phyloP scores from a whole-genome alignment of 2,888 invertebrate species.

The Hypsopygia costalis region DNA sequence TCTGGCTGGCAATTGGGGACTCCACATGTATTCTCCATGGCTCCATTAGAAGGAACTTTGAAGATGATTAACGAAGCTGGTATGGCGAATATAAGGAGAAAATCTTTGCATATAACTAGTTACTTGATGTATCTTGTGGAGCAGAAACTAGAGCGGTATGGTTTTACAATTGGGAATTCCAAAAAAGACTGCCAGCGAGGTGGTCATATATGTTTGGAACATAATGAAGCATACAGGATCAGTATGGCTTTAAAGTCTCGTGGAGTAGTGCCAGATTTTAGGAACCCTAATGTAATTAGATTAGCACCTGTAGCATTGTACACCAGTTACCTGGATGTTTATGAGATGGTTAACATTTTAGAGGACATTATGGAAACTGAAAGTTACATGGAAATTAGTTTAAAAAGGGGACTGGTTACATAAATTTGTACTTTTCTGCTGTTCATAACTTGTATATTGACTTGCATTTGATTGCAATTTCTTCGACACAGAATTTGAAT shows the following conservation, averaged over 20 bases:
- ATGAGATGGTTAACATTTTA: constrained; percentile 47
- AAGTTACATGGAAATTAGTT: constrained; percentile 38
- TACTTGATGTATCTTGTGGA: constrained; percentile 62
- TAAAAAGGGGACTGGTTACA: constrained; percentile 41
- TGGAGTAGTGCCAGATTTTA: constrained; percentile 53
- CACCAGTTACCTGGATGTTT: constrained; percentile 57
- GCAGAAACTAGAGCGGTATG: constrained; percentile 37
- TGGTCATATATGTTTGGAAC: constrained; percentile 59
- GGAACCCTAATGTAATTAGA: constrained; percentile 58
- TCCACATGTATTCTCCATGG: constrained; percentile 54
- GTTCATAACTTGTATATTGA: too few species aligned
- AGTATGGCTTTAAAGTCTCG: constrained; percentile 47
- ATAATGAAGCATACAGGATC: constrained; percentile 57
- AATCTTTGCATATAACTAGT: constrained; percentile 59
- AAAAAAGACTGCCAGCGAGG: constrained; percentile 50
- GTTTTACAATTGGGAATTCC: constrained; percentile 52
- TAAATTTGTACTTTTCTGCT: constrained; percentile 14
- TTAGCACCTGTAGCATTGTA: constrained; percentile 57
- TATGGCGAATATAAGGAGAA: constrained; percentile 48
- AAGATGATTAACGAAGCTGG: constrained; percentile 54
- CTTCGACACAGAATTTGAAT: too few species aligned
- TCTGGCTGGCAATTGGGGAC: constrained; percentile 62
- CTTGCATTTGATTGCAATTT: too few species aligned
- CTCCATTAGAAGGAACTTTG: constrained; percentile 54
- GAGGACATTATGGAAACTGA: constrained; percentile 43